Conservation (phyloP, 1,140 invertebrate species). For the Heliconius hermathena region DNA sequence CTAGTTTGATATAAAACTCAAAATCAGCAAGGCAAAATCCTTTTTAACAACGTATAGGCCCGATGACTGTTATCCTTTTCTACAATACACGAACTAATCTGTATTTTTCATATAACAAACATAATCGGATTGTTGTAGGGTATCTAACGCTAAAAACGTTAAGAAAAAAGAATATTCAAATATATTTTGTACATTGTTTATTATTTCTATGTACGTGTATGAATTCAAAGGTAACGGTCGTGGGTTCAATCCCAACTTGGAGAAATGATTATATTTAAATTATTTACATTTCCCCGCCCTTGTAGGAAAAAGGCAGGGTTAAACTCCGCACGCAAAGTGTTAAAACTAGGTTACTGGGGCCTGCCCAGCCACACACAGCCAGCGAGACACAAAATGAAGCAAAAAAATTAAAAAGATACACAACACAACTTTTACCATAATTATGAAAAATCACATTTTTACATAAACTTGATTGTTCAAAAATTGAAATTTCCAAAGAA, state of each 20-base stretch:
- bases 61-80: background rate
- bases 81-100: constrained; percentile 1
- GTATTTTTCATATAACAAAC: constrained; percentile 6
- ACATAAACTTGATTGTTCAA: background rate
- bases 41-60: background rate
- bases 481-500: background rate
- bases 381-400: no score
- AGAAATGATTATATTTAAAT: no score
- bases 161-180: background rate
- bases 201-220: background rate
- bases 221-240: no score
- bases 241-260: no score
- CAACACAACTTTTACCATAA: no score
- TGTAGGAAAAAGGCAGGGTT: no score
- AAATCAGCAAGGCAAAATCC: background rate
- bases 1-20: background rate
- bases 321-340: no score
- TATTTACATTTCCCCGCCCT: no score
- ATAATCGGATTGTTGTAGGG: background rate
- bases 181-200: background rate
- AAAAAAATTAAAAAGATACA: no score
- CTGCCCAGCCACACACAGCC: no score
- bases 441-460: no score
- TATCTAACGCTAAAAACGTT: background rate
- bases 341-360: no score